Evolutionary conservation across 2,888 invertebrate species (phyloP), one percentile per base, ranked within the genome.

Genomic region (Argynnis bischoffii): DNA sequence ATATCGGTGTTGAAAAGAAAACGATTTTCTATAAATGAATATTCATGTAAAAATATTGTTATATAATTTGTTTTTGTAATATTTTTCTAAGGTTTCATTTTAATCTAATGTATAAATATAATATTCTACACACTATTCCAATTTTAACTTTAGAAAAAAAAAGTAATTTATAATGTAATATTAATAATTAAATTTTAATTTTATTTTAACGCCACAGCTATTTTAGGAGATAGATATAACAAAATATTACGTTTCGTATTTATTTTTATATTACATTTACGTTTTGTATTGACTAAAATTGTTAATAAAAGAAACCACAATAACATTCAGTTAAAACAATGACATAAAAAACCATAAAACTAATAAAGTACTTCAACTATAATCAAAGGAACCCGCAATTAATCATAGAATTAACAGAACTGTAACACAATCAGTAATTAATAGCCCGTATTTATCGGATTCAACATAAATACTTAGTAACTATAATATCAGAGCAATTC

Each of bases 341-440:
- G 26, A 14, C 46, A 47, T 21, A 46, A 16, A n/a, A 59, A 60
- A 64, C 61, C 61, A 54, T 54, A 18, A 64, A 56, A 55, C 14
- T 35, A 56, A 55, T 65, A 18, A n/a, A 41, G 4, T 21, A 21
- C 31, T 55, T 15, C 51, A 41, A 72, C 50, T 13, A 54, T 56
- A 64, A 55, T 41, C 59, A 53, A 50, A 61, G 53, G 55, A 48
- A 51, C 26, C 53, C 11, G 68, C 55, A 70, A 89, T 90, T 85
- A 88, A 91, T 90, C 89, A 89, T 78, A 77, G 85, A 89, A 87
- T 92, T 90, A 90, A 89, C 88, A 84, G 79, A 88, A 88, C 83
- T 89, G 84, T 89, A 88, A 80, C 86, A 88, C 86, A 87, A 87
- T 88, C 79, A 86, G 86, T 91, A 90, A 92, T 92, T 91, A 92